A percentile compares a stretch with the other conserved stretches of the same genome.
Conservation (phyloP, 2,888 invertebrate species). For the Zele albiditarsus region DNA sequence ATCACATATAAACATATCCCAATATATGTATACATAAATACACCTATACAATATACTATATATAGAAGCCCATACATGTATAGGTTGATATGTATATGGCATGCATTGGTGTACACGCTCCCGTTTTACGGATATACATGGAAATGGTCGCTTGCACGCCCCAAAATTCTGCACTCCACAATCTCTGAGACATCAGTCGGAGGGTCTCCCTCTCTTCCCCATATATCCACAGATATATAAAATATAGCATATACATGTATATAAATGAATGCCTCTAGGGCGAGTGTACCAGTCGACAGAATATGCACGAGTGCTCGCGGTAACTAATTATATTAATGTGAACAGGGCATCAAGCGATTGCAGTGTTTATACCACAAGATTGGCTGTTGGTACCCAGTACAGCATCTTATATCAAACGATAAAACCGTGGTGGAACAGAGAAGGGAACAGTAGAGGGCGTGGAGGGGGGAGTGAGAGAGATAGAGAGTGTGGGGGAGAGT, state of each 20-base stretch:
- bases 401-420: slow-evolving; percentile 61
- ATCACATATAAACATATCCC: background rate
- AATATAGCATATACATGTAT: slow-evolving; percentile 42
- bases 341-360: slow-evolving; percentile 70
- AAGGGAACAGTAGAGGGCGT: slow-evolving; percentile 36
- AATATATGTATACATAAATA: background rate
- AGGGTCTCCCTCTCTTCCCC: slow-evolving; percentile 4
- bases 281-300: slow-evolving; percentile 48
- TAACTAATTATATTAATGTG: slow-evolving; percentile 73
- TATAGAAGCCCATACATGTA: background rate
- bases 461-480: slow-evolving; percentile 31
- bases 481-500: slow-evolving; percentile 34
- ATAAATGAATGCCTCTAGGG: slow-evolving; percentile 54
- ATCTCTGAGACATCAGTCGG: slow-evolving; percentile 49
- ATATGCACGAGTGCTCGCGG: slow-evolving; percentile 66
- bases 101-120: slow-evolving; percentile 44
- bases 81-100: slow-evolving; percentile 21
- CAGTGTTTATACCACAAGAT: slow-evolving; percentile 70
- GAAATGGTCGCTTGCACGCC: slow-evolving; percentile 57
- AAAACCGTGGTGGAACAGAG: slow-evolving; percentile 47
- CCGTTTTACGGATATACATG: slow-evolving; percentile 59
- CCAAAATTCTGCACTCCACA: slow-evolving; percentile 53
- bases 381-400: slow-evolving; percentile 58
- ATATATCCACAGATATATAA: background rate
- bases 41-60: too few species aligned